Evolutionary conservation across 1,140 invertebrate genomes (phyloP), one percentile per base, ranked within the genome.

Genomic region (Drosophila navojoa): DNA sequence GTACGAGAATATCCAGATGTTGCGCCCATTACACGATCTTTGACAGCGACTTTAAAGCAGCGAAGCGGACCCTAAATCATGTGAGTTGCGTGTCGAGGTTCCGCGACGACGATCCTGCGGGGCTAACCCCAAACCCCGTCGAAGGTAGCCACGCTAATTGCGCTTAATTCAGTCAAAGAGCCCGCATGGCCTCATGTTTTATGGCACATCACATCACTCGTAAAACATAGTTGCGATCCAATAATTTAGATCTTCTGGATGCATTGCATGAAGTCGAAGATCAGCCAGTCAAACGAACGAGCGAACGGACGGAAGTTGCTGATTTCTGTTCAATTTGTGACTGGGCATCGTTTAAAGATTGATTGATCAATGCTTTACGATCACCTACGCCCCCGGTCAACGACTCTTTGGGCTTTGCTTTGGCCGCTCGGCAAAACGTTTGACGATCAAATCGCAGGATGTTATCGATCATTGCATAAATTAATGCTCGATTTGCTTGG

Each of bases 401-500:
- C 73, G 58, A 81, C 74, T 63, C 66, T 50, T 25, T 38, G 16
- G 63, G 69, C 80, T 77, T 84, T 84, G 81, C 81, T 84, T 84
- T 69, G 40, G 75, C 32, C 15, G 38, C 52, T 64, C 81, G 81
- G 81, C 81, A 72, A 44, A 49, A 7, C 29, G 72, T 87, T 89
- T 71, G 80, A 69, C 79, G 44, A 89, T 84, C 79, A 80, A 84
- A 84, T 89, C 85, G 84, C 84, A 89, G 84, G 84, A 89, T 89
- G 84, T 90, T 84, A 89, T 89, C 84, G 85, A 89, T 89, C 84
- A 89, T 85, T 89, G 84, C 85, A 84, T 80, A 90, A 89, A 89
- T 89, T 89, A 90, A 89, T 71, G 61, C 55, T 77, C 71, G 66
- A 74, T 71, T 60, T 54, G 58, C 50, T 78, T 59, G 16, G 49